Evolutionary conservation across 2,113 vertebrate species (phyloP).

Genomic region (Chloroceryle aenea): DNA sequence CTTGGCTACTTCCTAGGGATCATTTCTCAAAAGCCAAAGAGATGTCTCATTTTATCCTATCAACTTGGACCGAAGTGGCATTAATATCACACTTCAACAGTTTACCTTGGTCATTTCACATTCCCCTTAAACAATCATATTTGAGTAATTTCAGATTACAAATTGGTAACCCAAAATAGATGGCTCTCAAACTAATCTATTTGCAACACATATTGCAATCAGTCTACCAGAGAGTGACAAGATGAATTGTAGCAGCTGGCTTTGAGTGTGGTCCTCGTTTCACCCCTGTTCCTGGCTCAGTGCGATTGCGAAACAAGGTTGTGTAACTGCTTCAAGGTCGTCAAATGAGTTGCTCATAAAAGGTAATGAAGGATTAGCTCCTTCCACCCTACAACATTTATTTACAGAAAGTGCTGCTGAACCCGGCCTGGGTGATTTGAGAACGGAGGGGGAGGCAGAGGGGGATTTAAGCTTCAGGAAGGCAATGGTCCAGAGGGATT

Average conservation of each 20-base stretch:
- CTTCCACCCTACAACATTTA: neutral
- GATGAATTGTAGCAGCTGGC: conserved; percentile 18
- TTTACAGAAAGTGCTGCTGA: neutral
- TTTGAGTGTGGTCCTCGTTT: neutral
- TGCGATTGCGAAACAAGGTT: neutral
- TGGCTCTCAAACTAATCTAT: neutral
- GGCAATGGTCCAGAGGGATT: neutral
- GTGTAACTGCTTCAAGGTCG: conserved; percentile 41
- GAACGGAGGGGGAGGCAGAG: neutral
- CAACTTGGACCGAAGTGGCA: fast-evolving
- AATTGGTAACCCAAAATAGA: neutral
- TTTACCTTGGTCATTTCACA: neutral
- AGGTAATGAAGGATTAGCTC: conserved; percentile 56
- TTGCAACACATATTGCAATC: neutral
- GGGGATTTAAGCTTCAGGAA: conserved; percentile 30
- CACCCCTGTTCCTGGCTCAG: neutral
- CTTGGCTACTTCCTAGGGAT: neutral
- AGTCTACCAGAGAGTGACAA: neutral
- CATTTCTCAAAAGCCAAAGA: neutral
- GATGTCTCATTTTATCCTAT: neutral
- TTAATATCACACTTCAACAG: neutral
- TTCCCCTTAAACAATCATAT: neutral
- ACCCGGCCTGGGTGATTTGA: neutral
- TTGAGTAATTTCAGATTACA: neutral
- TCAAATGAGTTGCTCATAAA: neutral